Percentiles rank a stretch among this genome's conserved stretches.
These are phyloP conservation scores for Drosophila atroscutellata DNA, from an alignment of 2,888 invertebrate species.

Conservation along the genomic window DNA sequence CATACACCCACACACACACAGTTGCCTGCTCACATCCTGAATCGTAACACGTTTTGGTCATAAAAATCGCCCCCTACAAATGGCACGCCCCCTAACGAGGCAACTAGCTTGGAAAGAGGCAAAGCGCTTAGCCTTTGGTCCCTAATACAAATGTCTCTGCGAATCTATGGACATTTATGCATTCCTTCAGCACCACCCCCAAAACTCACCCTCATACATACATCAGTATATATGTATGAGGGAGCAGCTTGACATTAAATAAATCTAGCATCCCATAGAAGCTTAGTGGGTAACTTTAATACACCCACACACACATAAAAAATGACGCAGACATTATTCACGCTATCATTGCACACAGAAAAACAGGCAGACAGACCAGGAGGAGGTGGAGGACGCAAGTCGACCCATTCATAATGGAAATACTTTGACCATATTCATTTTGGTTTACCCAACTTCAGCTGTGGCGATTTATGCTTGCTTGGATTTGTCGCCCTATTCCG, in stretches of 20 bases:
- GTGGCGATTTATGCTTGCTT: slow-evolving; percentile 48
- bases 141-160: slow-evolving; percentile 60
- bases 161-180: slow-evolving; percentile 69
- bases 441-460: slow-evolving; percentile 44
- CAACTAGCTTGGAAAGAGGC: slow-evolving; percentile 52
- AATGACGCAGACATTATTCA: slow-evolving; percentile 81
- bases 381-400: neutral
- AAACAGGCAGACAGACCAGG: slow-evolving; percentile 11
- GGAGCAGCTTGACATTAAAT: slow-evolving; percentile 73
- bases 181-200: slow-evolving; percentile 41
- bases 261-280: slow-evolving; percentile 71
- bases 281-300: slow-evolving; percentile 75
- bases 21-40: slow-evolving; percentile 20
- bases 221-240: slow-evolving; percentile 14
- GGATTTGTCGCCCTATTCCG: slow-evolving; percentile 23
- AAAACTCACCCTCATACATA: slow-evolving; percentile 27
- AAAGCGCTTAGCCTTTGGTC: slow-evolving; percentile 63
- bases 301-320: slow-evolving; percentile 60
- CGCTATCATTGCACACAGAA: slow-evolving; percentile 73
- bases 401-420: slow-evolving; percentile 22
- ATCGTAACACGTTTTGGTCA: slow-evolving; percentile 77
- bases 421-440: slow-evolving; percentile 52
- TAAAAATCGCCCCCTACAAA: slow-evolving; percentile 70
- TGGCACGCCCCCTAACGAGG: slow-evolving; percentile 69
- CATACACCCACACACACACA: slow-evolving; percentile 24